These are phyloP conservation scores for Tragelaphus buxtoni DNA, from an alignment of 2,113 vertebrate genomes.

Conservation along the genomic window DNA sequence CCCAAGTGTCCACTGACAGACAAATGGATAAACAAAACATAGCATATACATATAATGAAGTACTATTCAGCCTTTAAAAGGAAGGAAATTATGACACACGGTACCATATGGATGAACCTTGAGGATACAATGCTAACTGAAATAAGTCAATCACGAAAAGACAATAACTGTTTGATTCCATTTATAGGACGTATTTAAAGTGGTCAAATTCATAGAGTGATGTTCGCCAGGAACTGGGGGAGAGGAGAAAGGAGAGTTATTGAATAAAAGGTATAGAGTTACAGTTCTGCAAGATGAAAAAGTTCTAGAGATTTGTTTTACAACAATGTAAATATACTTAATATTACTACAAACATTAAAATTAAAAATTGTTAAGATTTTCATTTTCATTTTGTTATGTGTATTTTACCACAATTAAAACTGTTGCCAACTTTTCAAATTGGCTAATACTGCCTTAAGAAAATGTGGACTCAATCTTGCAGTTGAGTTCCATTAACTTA, in stretches of 20 bases:
- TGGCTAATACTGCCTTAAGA: conserved; percentile 13
- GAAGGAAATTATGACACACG: background rate
- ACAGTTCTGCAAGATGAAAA: background rate
- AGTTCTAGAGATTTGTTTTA: background rate
- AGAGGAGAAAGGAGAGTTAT: background rate
- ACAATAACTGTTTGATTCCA: background rate
- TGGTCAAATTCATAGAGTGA: background rate
- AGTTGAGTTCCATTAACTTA: conserved; percentile 70
- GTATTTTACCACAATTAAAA: background rate
- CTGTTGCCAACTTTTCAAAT: background rate
- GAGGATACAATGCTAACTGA: background rate
- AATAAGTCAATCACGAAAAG: background rate
- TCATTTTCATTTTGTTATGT: background rate
- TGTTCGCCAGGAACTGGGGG: background rate
- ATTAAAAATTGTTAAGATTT: background rate
- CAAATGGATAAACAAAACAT: background rate
- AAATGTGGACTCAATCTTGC: background rate
- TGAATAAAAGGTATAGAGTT: background rate
- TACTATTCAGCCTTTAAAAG: background rate
- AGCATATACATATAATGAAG: background rate
- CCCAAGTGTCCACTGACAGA: background rate
- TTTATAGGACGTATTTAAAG: background rate
- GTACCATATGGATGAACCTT: background rate
- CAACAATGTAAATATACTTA: background rate
- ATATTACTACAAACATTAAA: background rate